Base-by-base conservation (phyloP, 2,113 vertebrate genomes). In the Aphyosemion australe region DNA sequence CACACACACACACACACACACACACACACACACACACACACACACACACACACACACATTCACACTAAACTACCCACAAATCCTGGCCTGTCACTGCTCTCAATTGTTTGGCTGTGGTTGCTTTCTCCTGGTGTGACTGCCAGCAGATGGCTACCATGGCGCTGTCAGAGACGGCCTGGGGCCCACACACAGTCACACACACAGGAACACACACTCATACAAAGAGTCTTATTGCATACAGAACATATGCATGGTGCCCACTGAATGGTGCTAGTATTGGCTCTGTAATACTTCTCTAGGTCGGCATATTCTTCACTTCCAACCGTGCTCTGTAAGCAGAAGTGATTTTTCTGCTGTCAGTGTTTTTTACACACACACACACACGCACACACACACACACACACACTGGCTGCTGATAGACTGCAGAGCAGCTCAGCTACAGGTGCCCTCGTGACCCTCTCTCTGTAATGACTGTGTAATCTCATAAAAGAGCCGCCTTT, bases 141-240 rank as follows among this genome's bases (percentile, higher is more conserved):
- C 90, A 93, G 90, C 92, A 93, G 91, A 93, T 93, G 92, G 92
- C 87, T 86, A 89, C 89, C 88, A 88, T 80, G 87, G 91, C 88
- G 89, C 88, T 89, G 89, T 90, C 82, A 87, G 80, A 87, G 83
- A 83, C 78, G 78, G 88, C 89, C 89, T 85, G 82, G 82, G 91
- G 90, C 90, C 86, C 87, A 79, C 87, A 88, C 86, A 81, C 85
- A 88, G 37, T 9, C 64, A 65, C 62, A 74, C 54, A 54, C 61
- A 47, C 65, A 51, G 26, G 59, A 59, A 70, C 59, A 74, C 41
- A 61, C 65, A 71, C 47, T 66, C 65, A 65, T 66, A 84, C 72
- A 84, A 82, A 86, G 75, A 83, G 76, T 87, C 85, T 87, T 84
- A 89, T 87, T 89, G 76, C 82, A 83, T 78, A 73, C 45, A 64